Conservation (phyloP, 2,797 vertebrate species). For the Hippopotamyrus pictus region DNA sequence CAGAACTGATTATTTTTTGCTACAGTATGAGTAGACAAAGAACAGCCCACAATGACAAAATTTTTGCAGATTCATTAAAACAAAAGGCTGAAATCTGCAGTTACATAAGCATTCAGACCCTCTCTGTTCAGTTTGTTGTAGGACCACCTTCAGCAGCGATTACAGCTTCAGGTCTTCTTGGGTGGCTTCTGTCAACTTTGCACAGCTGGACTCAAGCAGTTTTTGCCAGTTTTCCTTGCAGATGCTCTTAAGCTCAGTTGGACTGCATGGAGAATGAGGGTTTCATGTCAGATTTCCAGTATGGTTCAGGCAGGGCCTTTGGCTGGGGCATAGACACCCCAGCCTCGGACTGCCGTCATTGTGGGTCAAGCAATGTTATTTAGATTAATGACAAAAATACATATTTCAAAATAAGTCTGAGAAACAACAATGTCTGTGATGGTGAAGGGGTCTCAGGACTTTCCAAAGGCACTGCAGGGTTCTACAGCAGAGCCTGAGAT, state of each 20-base stretch:
- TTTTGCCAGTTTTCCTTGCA: background rate
- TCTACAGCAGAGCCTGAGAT: background rate
- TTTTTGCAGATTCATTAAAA: background rate
- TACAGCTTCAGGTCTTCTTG: background rate
- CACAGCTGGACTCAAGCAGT: background rate
- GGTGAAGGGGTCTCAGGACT: background rate
- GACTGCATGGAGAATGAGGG: background rate
- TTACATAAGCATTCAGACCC: background rate
- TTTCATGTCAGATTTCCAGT: background rate
- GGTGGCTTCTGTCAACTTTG: background rate
- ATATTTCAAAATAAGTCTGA: background rate
- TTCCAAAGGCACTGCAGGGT: background rate
- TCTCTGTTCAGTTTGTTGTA: background rate
- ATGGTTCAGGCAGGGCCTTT: no score
- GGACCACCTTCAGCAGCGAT: background rate
- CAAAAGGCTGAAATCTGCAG: background rate
- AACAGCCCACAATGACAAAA: background rate
- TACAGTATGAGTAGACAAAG: background rate
- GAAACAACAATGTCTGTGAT: background rate
- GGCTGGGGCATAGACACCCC: no score
- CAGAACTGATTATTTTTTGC: background rate
- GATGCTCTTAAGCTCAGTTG: background rate
- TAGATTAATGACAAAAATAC: background rate
- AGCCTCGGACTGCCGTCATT: background rate
- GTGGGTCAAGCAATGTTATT: background rate